These are phyloP conservation scores for Streptopelia turtur DNA, from an alignment of 2,797 vertebrate genomes.

Conservation along the genomic window DNA sequence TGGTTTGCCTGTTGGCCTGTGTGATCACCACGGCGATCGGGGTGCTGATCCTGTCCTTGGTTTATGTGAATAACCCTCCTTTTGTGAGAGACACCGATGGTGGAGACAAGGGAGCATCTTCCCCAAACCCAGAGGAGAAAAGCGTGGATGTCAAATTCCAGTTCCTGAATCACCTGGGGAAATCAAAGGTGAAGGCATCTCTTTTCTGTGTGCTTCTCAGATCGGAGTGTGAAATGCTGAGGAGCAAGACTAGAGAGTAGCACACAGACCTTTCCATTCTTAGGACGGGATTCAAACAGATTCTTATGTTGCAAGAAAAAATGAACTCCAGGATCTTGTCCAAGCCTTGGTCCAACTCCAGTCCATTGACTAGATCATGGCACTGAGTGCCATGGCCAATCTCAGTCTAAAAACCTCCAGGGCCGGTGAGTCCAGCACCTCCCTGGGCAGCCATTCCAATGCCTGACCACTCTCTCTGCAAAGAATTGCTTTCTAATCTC, in stretches of 20 bases:
- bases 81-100: background rate
- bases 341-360: too few species aligned
- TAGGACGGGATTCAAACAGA: background rate
- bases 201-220: background rate
- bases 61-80: background rate
- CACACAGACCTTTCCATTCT: background rate
- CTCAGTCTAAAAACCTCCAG: too few species aligned
- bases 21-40: slow-evolving; percentile 56
- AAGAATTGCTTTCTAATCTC: too few species aligned
- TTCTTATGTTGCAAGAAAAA: background rate
- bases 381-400: too few species aligned
- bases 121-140: background rate
- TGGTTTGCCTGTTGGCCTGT: slow-evolving; percentile 73
- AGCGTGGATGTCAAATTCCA: slow-evolving; percentile 59
- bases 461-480: too few species aligned
- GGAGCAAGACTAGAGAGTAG: background rate
- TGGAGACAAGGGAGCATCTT: fast-evolving
- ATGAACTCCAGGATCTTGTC: background rate
- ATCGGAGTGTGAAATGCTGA: background rate
- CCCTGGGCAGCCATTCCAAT: too few species aligned
- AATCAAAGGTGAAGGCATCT: slow-evolving; percentile 71
- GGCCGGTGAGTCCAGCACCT: too few species aligned
- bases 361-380: too few species aligned
- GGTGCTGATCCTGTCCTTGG: slow-evolving; percentile 60
- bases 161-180: slow-evolving; percentile 73